Percentiles rank a stretch among this genome's conserved stretches.
These are phyloP conservation scores for Urocyon cinereoargenteus DNA, from an alignment of 2,797 vertebrate genomes.

Conservation along the genomic window DNA sequence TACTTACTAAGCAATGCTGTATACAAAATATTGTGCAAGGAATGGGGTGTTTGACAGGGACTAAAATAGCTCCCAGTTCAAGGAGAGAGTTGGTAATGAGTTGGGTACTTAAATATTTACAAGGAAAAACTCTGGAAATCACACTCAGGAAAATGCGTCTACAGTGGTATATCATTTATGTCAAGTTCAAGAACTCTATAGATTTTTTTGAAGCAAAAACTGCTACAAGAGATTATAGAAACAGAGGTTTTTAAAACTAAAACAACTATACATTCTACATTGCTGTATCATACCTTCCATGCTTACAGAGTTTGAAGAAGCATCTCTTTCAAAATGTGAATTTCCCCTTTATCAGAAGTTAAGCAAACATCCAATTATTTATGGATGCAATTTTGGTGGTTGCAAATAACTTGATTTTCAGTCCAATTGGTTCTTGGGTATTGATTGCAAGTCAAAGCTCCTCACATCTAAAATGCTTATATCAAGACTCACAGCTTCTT, in stretches of 20 bases:
- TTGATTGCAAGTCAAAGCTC: background rate
- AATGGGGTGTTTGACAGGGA: background rate
- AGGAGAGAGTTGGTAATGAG: background rate
- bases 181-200: background rate
- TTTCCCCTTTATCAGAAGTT: constrained; percentile 6
- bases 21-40: background rate
- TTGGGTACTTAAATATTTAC: background rate
- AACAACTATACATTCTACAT: background rate
- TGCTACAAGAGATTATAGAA: background rate
- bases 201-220: constrained; percentile 10
- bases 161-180: background rate
- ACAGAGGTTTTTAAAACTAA: background rate
- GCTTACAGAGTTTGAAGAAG: background rate
- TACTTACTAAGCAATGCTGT: background rate
- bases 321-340: background rate
- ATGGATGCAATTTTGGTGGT: background rate
- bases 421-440: background rate
- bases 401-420: background rate
- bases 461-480: background rate
- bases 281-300: background rate
- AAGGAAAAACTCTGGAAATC: constrained; percentile 35
- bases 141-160: background rate
- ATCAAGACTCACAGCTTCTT: background rate
- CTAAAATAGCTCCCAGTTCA: background rate
- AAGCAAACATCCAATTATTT: background rate